Evolutionary conservation across 2,888 invertebrate genomes (phyloP).

Genomic region (Sminthurides aquaticus): DNA sequence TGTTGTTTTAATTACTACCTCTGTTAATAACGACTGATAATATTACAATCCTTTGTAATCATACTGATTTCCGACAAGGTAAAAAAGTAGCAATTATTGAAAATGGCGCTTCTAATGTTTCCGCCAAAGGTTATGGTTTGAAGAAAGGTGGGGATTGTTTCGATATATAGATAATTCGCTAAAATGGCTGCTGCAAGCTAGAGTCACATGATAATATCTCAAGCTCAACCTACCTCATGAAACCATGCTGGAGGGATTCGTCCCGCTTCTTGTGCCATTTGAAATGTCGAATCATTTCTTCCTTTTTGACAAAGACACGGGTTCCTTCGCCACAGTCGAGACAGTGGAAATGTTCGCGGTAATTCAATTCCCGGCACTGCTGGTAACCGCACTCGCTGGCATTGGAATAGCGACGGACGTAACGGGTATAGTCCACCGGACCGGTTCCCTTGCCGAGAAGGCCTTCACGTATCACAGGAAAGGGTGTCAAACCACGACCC

Average conservation of each 20-base stretch:
- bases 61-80: no score
- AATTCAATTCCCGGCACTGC: slow-evolving; percentile 80
- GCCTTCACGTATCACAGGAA: slow-evolving; percentile 43
- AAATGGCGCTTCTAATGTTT: no score
- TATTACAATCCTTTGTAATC: no score
- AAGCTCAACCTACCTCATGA: slow-evolving; percentile 58
- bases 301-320: slow-evolving; percentile 91
- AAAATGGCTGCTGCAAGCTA: neutral
- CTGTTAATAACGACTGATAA: no score
- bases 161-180: no score
- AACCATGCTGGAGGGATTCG: slow-evolving; percentile 90
- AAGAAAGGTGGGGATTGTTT: no score
- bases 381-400: slow-evolving; percentile 54
- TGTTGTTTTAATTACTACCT: no score
- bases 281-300: slow-evolving; percentile 96
- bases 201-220: no score
- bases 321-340: slow-evolving; percentile 59
- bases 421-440: slow-evolving; percentile 69
- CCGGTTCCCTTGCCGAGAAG: slow-evolving; percentile 43
- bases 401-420: slow-evolving; percentile 74
- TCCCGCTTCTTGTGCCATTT: slow-evolving; percentile 99
- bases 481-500: slow-evolving; percentile 41
- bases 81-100: no score
- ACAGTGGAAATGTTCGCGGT: slow-evolving; percentile 93
- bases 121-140: no score